Evolutionary conservation across 2,888 invertebrate genomes (phyloP).

Genomic region (Thera britannica): DNA sequence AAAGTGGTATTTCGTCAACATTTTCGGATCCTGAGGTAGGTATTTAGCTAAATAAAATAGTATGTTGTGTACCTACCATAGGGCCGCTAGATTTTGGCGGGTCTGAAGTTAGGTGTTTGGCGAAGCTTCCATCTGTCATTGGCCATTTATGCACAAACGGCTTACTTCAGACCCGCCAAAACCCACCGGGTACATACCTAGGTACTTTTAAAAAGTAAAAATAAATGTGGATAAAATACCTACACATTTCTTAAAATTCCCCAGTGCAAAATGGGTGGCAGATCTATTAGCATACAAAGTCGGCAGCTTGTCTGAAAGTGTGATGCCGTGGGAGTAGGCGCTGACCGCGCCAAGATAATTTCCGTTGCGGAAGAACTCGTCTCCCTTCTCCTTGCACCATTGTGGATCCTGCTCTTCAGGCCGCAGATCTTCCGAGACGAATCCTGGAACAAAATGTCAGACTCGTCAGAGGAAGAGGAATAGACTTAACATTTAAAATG

Average conservation of each 20-base stretch:
- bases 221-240: constrained; percentile 43
- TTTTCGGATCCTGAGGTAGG: no score
- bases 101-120: no score
- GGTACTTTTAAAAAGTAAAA: no score
- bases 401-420: constrained; percentile 93
- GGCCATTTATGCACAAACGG: no score
- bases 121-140: no score
- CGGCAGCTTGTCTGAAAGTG: constrained; percentile 88
- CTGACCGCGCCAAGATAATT: constrained; percentile 93
- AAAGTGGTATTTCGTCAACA: no score
- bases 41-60: no score
- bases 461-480: no score
- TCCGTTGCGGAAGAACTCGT: constrained; percentile 89
- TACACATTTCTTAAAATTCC: constrained; percentile 89
- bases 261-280: constrained; percentile 90
- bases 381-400: constrained; percentile 93
- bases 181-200: neutral
- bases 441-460: constrained; percentile 82
- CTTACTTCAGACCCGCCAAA: no score
- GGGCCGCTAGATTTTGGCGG: no score
- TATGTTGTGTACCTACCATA: no score
- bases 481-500: no score
- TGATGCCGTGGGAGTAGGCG: constrained; percentile 92
- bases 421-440: constrained; percentile 88
- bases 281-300: constrained; percentile 91